Percentiles rank a stretch among this genome's conserved stretches.
phyloP scores from a whole-genome alignment of 2,113 vertebrate genomes.

The Hemiprocne comata region DNA sequence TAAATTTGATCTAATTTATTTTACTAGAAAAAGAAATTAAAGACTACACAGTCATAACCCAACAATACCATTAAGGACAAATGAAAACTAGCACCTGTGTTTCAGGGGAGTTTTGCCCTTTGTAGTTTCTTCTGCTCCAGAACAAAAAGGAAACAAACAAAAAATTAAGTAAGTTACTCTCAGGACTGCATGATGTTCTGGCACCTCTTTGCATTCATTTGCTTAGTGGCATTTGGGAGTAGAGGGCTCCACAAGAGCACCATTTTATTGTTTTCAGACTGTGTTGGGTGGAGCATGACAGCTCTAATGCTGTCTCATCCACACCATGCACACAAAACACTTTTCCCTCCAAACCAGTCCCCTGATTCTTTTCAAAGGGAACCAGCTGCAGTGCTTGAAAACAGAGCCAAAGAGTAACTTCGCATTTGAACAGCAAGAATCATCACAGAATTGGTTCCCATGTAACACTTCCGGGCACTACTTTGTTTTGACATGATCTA shows the following conservation, averaged over 20 bases:
- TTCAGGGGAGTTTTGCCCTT: neutral
- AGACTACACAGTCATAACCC: neutral
- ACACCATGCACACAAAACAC: neutral
- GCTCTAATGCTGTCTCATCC: accelerated
- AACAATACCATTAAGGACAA: neutral
- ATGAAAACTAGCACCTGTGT: neutral
- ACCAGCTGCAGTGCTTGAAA: neutral
- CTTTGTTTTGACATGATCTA: neutral
- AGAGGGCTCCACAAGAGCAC: neutral
- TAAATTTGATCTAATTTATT: neutral
- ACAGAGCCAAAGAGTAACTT: neutral
- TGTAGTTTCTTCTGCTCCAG: neutral
- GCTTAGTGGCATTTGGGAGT: neutral
- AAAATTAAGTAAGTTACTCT: neutral
- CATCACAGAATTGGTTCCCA: neutral
- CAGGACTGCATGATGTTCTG: neutral
- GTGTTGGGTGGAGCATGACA: neutral
- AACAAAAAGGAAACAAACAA: neutral
- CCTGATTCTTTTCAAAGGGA: neutral
- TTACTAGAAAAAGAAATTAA: neutral
- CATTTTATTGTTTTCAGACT: neutral
- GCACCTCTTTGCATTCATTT: neutral
- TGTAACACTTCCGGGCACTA: neutral
- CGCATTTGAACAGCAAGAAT: neutral
- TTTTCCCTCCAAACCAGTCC: neutral